Evolutionary conservation across 2,113 vertebrate genomes (phyloP).

Genomic region (Pampusana beccarii): DNA sequence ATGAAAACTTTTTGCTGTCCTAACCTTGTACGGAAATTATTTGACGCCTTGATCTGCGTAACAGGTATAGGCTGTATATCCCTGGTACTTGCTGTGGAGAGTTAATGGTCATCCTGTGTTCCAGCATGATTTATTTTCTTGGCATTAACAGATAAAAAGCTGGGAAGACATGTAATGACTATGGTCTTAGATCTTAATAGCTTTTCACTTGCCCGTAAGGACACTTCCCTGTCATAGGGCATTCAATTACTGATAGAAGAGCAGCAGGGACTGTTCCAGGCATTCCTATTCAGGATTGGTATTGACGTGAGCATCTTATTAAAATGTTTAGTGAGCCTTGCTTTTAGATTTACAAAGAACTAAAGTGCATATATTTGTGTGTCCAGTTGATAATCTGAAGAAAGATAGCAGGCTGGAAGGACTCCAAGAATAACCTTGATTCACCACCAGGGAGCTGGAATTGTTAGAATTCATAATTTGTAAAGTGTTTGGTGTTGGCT

Average conservation of each 20-base stretch:
- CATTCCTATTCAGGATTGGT: not conserved
- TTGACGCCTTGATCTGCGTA: not conserved
- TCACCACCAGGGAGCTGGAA: conserved; percentile 1
- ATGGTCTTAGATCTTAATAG: not conserved
- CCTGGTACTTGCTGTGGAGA: not conserved
- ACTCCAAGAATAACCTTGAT: conserved; percentile 43
- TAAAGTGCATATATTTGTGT: conserved; percentile 1
- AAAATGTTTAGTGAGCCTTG: not conserved
- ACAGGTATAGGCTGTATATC: not conserved
- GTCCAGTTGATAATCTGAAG: conserved; percentile 37
- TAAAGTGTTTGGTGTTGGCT: not conserved
- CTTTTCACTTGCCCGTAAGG: not conserved
- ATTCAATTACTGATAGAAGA: not conserved
- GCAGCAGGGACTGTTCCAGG: not conserved
- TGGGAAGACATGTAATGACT: not conserved
- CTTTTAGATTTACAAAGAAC: conserved; percentile 1
- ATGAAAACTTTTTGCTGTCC: not conserved
- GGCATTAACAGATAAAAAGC: not conserved
- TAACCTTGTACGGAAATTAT: not conserved
- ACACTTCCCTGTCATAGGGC: not conserved
- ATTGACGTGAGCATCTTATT: not conserved
- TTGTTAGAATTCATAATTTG: conserved; percentile 16
- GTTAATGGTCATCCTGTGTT: not conserved
- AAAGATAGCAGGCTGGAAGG: conserved; percentile 4
- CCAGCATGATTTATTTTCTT: not conserved